phyloP scores from a whole-genome alignment of 2,888 invertebrate genomes.

The Omphaloscelis lunosa region DNA sequence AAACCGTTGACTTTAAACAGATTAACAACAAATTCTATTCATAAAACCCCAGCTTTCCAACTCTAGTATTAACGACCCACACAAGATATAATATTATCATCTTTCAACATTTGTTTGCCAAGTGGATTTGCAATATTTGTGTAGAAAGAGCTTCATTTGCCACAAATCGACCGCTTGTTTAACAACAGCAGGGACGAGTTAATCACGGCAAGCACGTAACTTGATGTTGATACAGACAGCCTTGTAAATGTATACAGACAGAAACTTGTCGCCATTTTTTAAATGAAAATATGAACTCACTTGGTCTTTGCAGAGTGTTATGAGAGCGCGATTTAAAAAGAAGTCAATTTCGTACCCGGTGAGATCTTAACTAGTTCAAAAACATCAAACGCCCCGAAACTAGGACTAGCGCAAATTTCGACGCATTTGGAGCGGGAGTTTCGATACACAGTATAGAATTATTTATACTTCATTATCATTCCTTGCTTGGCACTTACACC shows the following conservation, averaged over 20 bases:
- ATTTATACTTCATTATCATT: not conserved
- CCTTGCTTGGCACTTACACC: not conserved
- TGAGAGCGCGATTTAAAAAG: not conserved
- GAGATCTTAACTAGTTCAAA: not conserved
- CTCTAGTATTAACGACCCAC: constrained; percentile 11
- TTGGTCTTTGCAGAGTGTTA: not conserved
- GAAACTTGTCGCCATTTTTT: not conserved
- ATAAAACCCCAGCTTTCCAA: constrained; percentile 21
- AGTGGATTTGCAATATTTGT: constrained; percentile 34
- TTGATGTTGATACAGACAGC: constrained; percentile 23
- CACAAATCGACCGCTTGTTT: constrained; percentile 39
- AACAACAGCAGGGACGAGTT: constrained; percentile 40
- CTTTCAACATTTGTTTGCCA: constrained; percentile 26
- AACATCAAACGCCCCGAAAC: not conserved
- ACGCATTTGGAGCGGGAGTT: not conserved
- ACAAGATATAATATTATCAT: constrained; percentile 19
- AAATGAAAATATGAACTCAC: not conserved
- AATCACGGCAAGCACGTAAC: constrained; percentile 21
- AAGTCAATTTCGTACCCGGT: no score
- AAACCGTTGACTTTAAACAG: not conserved
- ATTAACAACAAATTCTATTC: constrained; percentile 2
- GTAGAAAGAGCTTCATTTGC: constrained; percentile 26
- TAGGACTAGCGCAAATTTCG: not conserved
- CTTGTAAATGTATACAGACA: constrained; percentile 1
- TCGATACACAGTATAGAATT: no score